Percentiles rank a stretch among this genome's conserved stretches.
Evolutionary conservation across 2,888 invertebrate species (phyloP).

Genomic region (Ophraella communa): DNA sequence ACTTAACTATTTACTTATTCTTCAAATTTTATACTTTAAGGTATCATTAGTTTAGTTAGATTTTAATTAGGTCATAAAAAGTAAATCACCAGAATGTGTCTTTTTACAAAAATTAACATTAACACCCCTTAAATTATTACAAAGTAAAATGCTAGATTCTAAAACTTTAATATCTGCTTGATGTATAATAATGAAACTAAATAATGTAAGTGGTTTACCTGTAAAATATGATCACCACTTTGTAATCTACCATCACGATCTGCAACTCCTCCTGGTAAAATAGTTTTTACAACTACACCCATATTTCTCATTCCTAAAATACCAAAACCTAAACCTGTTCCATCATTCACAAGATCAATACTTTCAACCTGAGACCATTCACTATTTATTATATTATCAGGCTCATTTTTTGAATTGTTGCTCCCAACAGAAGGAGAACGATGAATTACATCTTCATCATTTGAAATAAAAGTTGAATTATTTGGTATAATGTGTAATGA

Average conservation of each 20-base stretch:
- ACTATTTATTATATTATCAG: conserved; percentile 77
- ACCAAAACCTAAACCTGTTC: conserved; percentile 96
- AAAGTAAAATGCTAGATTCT: too few species aligned
- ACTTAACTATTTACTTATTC: too few species aligned
- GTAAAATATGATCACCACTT: conserved; percentile 97
- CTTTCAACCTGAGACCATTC: conserved; percentile 98
- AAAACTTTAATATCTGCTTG: too few species aligned
- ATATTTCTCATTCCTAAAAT: conserved; percentile 97
- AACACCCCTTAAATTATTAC: too few species aligned
- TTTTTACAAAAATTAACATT: too few species aligned
- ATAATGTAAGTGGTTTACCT: conserved; percentile 65
- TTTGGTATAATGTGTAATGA: conserved; percentile 77
- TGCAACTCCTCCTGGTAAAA: conserved; percentile 95
- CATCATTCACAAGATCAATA: conserved; percentile 96
- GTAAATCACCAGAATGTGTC: conserved; percentile 57
- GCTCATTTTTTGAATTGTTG: conserved; percentile 71
- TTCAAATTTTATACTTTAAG: too few species aligned
- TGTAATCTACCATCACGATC: conserved; percentile 96
- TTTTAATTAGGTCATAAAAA: too few species aligned
- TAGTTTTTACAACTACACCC: conserved; percentile 99
- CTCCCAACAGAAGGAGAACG: conserved; percentile 71
- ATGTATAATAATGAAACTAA: conserved; percentile 53
- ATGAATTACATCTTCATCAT: conserved; percentile 60
- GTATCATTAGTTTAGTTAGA: too few species aligned
- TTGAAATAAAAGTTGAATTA: conserved; percentile 69